phyloP scores from a whole-genome alignment of 2,888 invertebrate genomes.

The Leptura quadrifasciata region DNA sequence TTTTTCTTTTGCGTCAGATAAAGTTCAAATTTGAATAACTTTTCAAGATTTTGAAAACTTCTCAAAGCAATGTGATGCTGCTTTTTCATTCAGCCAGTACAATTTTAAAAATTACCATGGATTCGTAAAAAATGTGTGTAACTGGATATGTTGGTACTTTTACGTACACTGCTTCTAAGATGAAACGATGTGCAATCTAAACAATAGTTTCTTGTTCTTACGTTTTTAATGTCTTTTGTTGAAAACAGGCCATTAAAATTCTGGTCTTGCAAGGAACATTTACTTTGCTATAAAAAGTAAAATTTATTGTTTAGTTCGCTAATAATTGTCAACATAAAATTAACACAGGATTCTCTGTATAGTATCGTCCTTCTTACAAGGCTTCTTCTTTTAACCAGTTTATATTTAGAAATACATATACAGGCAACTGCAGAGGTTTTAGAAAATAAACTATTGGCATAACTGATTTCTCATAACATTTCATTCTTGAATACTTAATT shows the following conservation, averaged over 20 bases:
- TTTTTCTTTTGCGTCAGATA: too few species aligned
- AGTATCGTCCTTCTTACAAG: neutral
- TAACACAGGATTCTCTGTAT: neutral
- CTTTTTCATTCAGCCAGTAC: too few species aligned
- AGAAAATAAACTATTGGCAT: too few species aligned
- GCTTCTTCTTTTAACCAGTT: neutral
- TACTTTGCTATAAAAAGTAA: neutral
- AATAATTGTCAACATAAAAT: constrained; percentile 4
- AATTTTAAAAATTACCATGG: too few species aligned
- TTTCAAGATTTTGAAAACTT: too few species aligned
- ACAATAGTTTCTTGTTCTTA: neutral
- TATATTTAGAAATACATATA: neutral
- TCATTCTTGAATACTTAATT: too few species aligned
- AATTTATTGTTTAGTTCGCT: neutral
- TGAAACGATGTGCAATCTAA: neutral
- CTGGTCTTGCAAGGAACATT: constrained; percentile 3
- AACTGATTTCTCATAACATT: too few species aligned
- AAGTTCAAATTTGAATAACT: too few species aligned
- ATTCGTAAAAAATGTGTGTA: too few species aligned
- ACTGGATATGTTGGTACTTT: too few species aligned
- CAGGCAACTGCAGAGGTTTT: too few species aligned
- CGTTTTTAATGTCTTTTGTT: neutral
- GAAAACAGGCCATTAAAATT: neutral
- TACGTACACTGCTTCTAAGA: neutral
- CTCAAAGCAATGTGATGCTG: too few species aligned